phyloP scores from a whole-genome alignment of 2,888 invertebrate species.

The Hecatera dysodea region DNA sequence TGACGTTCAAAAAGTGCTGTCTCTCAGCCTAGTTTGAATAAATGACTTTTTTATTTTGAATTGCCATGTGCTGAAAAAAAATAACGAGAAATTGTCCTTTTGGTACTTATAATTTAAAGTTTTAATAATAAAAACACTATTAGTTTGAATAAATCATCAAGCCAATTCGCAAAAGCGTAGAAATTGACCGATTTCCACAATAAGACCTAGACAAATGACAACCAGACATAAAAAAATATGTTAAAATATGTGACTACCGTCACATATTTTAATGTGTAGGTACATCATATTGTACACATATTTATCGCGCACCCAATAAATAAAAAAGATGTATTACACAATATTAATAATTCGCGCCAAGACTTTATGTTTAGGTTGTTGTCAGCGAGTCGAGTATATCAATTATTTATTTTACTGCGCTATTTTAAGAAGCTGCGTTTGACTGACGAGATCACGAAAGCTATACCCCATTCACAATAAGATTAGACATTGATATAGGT shows the following conservation, averaged over 20 bases:
- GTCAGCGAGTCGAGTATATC: conserved; percentile 16
- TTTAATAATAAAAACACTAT: too few species aligned
- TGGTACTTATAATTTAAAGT: too few species aligned
- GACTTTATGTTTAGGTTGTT: background rate
- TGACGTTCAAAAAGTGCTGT: too few species aligned
- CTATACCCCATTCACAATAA: too few species aligned
- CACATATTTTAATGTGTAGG: too few species aligned
- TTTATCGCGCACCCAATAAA: conserved; percentile 21
- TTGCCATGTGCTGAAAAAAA: too few species aligned
- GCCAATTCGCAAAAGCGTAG: background rate
- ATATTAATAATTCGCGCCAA: conserved; percentile 24
- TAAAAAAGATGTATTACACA: conserved; percentile 17
- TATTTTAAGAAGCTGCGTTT: background rate
- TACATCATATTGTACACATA: background rate
- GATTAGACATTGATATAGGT: too few species aligned
- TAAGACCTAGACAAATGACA: background rate
- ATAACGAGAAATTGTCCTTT: too few species aligned
- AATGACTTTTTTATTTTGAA: too few species aligned
- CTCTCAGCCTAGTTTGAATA: too few species aligned
- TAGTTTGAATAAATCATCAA: background rate
- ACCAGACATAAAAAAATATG: conserved; percentile 6
- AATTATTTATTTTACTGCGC: conserved; percentile 23
- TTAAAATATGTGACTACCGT: conserved; percentile 1
- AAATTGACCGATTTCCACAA: background rate
- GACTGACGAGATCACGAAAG: background rate